These are phyloP conservation scores for Rhinoderma darwinii DNA, from an alignment of 2,113 vertebrate species.

Conservation along the genomic window DNA sequence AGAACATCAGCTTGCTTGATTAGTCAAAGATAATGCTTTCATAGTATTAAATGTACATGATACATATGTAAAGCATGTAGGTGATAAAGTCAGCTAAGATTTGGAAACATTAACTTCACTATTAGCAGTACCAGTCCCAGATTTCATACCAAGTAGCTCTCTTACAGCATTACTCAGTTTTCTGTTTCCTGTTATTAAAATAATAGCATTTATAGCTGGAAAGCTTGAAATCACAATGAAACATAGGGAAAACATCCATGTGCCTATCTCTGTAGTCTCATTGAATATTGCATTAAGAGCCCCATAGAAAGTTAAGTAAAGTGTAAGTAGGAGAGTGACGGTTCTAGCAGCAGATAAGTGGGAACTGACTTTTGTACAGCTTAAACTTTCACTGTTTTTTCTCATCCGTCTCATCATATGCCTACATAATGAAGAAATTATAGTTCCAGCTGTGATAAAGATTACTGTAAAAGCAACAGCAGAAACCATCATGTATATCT, in stretches of 20 bases:
- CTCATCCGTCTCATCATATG: conserved; percentile 40
- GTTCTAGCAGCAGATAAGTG: conserved; percentile 32
- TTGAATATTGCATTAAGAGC: conserved; percentile 33
- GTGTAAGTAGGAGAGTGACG: conserved; percentile 7
- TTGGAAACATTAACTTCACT: conserved; percentile 9
- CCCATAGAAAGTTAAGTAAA: conserved; percentile 38
- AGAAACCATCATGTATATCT: neutral
- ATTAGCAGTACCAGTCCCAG: neutral
- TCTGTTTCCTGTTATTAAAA: conserved; percentile 51
- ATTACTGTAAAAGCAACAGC: conserved; percentile 26
- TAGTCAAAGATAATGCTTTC: neutral
- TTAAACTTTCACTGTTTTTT: neutral
- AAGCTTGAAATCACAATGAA: conserved; percentile 18
- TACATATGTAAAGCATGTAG: neutral
- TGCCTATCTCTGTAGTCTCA: neutral
- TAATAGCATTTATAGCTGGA: conserved; percentile 20
- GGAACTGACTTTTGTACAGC: neutral
- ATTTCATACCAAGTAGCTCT: neutral
- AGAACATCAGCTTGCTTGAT: too few species aligned
- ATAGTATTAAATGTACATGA: neutral
- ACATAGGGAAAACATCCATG: conserved; percentile 25
- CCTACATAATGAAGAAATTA: conserved; percentile 1
- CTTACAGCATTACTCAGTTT: conserved; percentile 11
- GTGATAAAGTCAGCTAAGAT: neutral
- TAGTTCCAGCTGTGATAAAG: neutral